Evolutionary conservation across 64 coral and sea anemone genomes (phyloP), one percentile per base, ranked within the genome.

Genomic region (Stichodactyla mertensii): DNA sequence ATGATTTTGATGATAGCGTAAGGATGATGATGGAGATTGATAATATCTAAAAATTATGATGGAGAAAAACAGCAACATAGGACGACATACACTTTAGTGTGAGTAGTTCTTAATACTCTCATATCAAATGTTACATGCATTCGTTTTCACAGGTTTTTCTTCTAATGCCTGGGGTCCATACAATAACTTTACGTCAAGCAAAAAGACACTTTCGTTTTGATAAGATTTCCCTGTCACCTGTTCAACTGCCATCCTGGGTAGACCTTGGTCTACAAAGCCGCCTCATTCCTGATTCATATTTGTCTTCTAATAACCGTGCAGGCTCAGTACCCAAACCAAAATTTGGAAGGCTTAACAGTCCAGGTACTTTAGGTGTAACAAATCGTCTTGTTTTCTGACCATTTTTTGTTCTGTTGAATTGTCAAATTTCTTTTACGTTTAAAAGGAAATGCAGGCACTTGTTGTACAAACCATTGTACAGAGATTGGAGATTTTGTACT

Each of bases 221-320:
- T 1, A 89, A 86, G 52, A 10, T 99, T 24, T 84, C 71, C 51
- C 82, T 99, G 12, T 90, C 91, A 9, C 97, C 97, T 57, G 28
- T 55, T 6, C 16, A 18, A 18, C 82, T 99, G 51, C 64, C 55
- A 7, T 85, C 89, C 16, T 99, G 97, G 97, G 78, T 84, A n/a
- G 93, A 94, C 56, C 86, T 99, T 24, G 97, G 97, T 26, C 95
- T 99, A 93, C 93, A 99, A 60, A 99, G 93, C 61, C 88, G 28
- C 5, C 56, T 88, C 18, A 99, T 99, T 13, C 86, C 97, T 55
- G 97, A 99, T 61, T 88, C 90, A 6, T 51, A 55, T 60, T 79
- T 99, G 8, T 20, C 12, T 19, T 81, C 88, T 31, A 70, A 52
- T 45, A 89, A 87, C 53, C 20, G 6, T 18, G 10, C 7, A 0